Percentiles rank a stretch among this genome's conserved stretches.
Evolutionary conservation across 30 jellyfish, hydroid and myxozoan genomes (phyloP).

Genomic region (Turritopsis rubra): DNA sequence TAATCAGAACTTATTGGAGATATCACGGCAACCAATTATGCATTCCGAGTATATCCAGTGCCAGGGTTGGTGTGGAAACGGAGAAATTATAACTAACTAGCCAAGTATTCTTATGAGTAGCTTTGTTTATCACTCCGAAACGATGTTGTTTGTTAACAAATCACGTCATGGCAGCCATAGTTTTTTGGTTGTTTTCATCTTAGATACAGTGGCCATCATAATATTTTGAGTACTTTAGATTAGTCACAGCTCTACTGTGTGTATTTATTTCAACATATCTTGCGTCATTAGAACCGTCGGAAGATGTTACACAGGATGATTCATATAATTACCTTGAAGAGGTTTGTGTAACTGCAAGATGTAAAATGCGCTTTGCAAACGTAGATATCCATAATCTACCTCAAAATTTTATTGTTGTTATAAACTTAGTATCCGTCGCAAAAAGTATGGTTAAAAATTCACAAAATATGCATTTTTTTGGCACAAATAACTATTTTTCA

Average conservation of each 20-base stretch:
- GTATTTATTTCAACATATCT: background rate
- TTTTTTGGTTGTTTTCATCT: background rate
- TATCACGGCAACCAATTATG: no score
- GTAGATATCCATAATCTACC: no score
- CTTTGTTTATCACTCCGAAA: background rate
- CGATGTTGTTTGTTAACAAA: background rate
- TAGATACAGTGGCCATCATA: background rate
- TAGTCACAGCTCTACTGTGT: background rate
- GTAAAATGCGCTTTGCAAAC: background rate
- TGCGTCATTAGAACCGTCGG: background rate
- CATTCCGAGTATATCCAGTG: background rate
- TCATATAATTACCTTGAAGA: background rate
- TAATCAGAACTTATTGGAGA: no score
- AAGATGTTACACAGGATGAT: background rate
- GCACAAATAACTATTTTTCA: no score
- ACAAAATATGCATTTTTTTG: no score
- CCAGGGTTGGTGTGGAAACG: background rate
- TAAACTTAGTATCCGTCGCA: no score
- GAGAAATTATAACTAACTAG: background rate
- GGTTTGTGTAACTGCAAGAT: background rate
- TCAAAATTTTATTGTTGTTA: no score
- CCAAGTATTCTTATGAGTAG: background rate
- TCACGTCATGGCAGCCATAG: background rate
- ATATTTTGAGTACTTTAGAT: background rate
- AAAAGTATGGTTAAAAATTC: no score